These are phyloP conservation scores for Plagiodera versicolora DNA, from an alignment of 2,888 invertebrate species.

Conservation along the genomic window DNA sequence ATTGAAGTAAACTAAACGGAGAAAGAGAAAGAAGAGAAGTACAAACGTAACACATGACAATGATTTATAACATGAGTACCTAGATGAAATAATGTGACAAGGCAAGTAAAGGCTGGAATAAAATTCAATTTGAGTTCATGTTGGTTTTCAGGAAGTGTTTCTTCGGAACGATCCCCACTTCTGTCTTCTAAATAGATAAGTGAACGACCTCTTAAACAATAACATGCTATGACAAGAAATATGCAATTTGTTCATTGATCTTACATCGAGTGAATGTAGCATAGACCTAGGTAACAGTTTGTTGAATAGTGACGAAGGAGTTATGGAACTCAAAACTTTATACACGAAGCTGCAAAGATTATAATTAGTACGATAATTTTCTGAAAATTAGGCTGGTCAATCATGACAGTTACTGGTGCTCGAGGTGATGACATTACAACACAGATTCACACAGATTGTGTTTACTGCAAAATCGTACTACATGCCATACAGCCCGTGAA, in stretches of 20 bases:
- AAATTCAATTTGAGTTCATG: not conserved
- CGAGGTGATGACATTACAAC: conserved; percentile 7
- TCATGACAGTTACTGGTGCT: conserved; percentile 10
- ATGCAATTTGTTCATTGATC: not conserved
- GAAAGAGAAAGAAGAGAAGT: no score
- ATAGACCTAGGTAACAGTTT: not conserved
- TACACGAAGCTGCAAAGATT: not conserved
- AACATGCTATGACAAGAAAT: not conserved
- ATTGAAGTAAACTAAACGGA: no score
- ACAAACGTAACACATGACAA: not conserved
- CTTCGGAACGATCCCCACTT: not conserved
- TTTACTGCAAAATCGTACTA: no score
- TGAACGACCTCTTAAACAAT: conserved; percentile 2
- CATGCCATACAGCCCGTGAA: no score
- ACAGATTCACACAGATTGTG: no score
- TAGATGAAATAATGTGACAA: not conserved
- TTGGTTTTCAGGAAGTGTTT: not conserved
- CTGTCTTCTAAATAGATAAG: not conserved
- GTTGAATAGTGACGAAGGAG: not conserved
- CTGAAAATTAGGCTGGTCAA: conserved; percentile 8
- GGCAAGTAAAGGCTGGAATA: not conserved
- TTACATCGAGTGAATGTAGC: not conserved
- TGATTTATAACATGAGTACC: not conserved
- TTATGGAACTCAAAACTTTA: not conserved
- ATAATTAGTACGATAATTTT: conserved; percentile 2